phyloP scores from a whole-genome alignment of 53 echinoderm and acorn worm genomes.

The Temnopleurus reevesii region DNA sequence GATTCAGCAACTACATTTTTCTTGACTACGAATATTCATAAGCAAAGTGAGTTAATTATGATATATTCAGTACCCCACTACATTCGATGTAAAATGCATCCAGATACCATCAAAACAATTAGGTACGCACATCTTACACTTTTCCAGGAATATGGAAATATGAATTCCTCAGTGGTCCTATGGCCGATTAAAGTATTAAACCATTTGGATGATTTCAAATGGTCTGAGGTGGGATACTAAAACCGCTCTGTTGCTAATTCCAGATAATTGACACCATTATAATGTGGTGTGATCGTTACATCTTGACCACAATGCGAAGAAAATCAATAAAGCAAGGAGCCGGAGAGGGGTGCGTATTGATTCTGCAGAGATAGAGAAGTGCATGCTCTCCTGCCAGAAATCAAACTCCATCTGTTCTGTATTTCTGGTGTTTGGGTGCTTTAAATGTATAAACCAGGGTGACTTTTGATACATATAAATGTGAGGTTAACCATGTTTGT shows the following conservation, averaged over 20 bases:
- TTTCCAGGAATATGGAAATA: too few species aligned
- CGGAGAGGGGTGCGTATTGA: neutral
- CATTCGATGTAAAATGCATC: neutral
- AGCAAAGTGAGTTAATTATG: too few species aligned
- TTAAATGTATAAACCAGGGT: neutral
- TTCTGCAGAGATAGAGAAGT: neutral
- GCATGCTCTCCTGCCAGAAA: constrained; percentile 2
- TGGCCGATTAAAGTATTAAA: too few species aligned
- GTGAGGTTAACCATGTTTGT: neutral
- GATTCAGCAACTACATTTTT: too few species aligned
- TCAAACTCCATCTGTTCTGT: constrained; percentile 2
- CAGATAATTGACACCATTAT: constrained; percentile 9
- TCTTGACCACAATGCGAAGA: constrained; percentile 8
- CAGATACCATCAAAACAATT: too few species aligned
- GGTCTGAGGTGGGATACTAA: neutral
- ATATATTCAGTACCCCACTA: too few species aligned
- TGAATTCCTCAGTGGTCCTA: neutral
- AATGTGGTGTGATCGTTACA: constrained; percentile 14
- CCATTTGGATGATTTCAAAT: neutral
- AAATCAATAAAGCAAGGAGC: constrained; percentile 2
- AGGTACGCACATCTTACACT: too few species aligned
- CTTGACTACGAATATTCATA: too few species aligned
- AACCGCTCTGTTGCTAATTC: neutral
- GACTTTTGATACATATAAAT: too few species aligned
- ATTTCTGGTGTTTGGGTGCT: neutral